Conservation (phyloP, 2,113 vertebrate species). For the Oryzias melastigma region DNA sequence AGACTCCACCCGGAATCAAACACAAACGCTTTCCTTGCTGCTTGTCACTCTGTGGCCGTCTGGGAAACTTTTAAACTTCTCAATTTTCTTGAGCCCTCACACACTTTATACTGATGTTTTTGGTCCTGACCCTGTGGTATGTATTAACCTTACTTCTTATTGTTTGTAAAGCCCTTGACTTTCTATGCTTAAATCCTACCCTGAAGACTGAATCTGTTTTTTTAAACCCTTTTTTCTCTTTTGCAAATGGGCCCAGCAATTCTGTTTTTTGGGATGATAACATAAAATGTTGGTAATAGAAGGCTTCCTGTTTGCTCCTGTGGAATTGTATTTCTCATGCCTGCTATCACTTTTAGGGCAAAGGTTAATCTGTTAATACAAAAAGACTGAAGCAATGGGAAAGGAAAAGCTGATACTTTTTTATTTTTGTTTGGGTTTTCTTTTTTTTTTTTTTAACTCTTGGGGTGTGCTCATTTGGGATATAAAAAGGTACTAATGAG, state of each 20-base stretch:
- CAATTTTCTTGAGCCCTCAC: slow-evolving; percentile 22
- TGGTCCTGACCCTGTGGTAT: slow-evolving; percentile 64
- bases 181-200: slow-evolving; percentile 57
- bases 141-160: slow-evolving; percentile 52
- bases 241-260: slow-evolving; percentile 33
- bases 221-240: slow-evolving; percentile 18
- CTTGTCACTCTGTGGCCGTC: slow-evolving; percentile 50
- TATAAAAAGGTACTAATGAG: slow-evolving; percentile 63
- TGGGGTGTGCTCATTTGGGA: slow-evolving; percentile 58
- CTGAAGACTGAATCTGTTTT: slow-evolving; percentile 60
- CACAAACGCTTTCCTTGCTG: slow-evolving; percentile 54
- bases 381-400: slow-evolving; percentile 52
- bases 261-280: slow-evolving; percentile 55
- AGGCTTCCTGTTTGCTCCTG: slow-evolving; percentile 57
- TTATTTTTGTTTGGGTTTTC: slow-evolving; percentile 21
- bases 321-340: slow-evolving; percentile 60
- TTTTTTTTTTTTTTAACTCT: slow-evolving; percentile 32
- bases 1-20: slow-evolving; percentile 50
- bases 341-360: slow-evolving; percentile 55
- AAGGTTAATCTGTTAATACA: slow-evolving; percentile 27
- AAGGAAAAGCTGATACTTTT: slow-evolving; percentile 47
- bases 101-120: slow-evolving; percentile 38
- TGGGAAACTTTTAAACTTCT: slow-evolving; percentile 42
- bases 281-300: slow-evolving; percentile 25
- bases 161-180: slow-evolving; percentile 57